Evolutionary conservation across 2,888 invertebrate genomes (phyloP).

Genomic region (Agriopis leucophaearia): DNA sequence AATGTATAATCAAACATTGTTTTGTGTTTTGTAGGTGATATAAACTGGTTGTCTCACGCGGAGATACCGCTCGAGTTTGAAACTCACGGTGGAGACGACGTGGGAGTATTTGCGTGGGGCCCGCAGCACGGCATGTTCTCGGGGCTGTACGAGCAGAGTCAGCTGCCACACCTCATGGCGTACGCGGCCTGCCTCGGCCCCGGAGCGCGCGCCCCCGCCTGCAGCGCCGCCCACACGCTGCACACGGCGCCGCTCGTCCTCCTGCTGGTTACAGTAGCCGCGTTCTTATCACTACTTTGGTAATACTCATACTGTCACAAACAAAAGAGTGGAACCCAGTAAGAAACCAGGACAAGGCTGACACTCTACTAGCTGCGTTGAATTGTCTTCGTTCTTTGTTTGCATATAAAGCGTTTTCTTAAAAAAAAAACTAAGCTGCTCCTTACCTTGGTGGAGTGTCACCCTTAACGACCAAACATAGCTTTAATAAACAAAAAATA

Average conservation of each 20-base stretch:
- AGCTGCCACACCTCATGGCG: conserved; percentile 91
- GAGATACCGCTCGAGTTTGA: conserved; percentile 86
- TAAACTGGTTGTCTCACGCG: conserved; percentile 64
- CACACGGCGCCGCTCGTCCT: conserved; percentile 4
- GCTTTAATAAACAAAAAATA: neutral
- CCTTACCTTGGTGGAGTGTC: neutral
- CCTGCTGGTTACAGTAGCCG: neutral
- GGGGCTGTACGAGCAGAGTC: conserved; percentile 91
- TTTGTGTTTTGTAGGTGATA: conserved; percentile 47
- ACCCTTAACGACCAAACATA: neutral
- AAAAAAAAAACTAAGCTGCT: neutral
- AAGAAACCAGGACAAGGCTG: neutral
- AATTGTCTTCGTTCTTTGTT: neutral
- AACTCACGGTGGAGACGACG: conserved; percentile 93
- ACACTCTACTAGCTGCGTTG: neutral
- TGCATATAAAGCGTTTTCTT: neutral
- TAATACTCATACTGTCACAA: neutral
- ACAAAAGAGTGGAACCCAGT: neutral
- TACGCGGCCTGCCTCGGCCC: conserved; percentile 90
- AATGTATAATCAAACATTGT: no score
- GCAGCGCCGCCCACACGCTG: neutral
- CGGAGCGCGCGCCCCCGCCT: conserved; percentile 70
- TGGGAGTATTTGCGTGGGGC: conserved; percentile 79
- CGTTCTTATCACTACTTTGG: neutral
- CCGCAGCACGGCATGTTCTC: conserved; percentile 91